A percentile compares a stretch with the other conserved stretches of the same genome.
phyloP scores from a whole-genome alignment of 1,140 invertebrate genomes.

The Goniozus legneri region DNA sequence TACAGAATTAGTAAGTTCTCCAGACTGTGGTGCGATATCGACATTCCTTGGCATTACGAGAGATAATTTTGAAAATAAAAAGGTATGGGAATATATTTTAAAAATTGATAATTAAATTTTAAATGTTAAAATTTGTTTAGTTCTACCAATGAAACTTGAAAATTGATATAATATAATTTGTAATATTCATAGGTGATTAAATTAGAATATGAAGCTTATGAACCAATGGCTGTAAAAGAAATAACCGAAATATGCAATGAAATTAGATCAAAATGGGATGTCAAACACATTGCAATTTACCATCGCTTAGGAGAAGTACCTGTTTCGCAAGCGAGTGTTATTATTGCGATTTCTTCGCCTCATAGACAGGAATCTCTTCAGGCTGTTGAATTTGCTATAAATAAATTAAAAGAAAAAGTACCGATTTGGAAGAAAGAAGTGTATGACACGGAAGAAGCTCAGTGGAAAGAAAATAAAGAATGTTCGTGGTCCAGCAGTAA shows the following conservation, averaged over 20 bases:
- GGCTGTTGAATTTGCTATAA: slow-evolving; percentile 81
- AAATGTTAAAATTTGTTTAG: background rate
- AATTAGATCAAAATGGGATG: slow-evolving; percentile 68
- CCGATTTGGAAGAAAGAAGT: slow-evolving; percentile 98
- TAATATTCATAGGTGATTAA: slow-evolving; percentile 38
- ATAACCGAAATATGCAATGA: slow-evolving; percentile 76
- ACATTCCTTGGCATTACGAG: slow-evolving; percentile 89
- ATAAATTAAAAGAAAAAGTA: slow-evolving; percentile 80
- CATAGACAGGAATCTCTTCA: slow-evolving; percentile 80
- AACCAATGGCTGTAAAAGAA: slow-evolving; percentile 83
- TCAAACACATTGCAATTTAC: slow-evolving; percentile 77
- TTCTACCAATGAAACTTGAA: background rate
- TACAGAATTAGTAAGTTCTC: slow-evolving; percentile 63
- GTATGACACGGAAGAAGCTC: slow-evolving; percentile 62
- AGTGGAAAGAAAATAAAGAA: slow-evolving; percentile 79
- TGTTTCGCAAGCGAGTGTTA: slow-evolving; percentile 83
- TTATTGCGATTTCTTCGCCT: slow-evolving; percentile 85
- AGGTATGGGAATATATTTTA: slow-evolving; percentile 51
- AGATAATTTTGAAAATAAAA: slow-evolving; percentile 83
- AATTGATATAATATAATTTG: slow-evolving; percentile 20
- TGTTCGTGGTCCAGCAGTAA: slow-evolving; percentile 64
- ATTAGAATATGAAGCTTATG: slow-evolving; percentile 92
- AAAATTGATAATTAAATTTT: slow-evolving; percentile 3
- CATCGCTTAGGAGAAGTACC: slow-evolving; percentile 84
- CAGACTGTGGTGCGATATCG: slow-evolving; percentile 82